Evolutionary conservation across 2,113 vertebrate species (phyloP).

Genomic region (Ptyas mucosa): DNA sequence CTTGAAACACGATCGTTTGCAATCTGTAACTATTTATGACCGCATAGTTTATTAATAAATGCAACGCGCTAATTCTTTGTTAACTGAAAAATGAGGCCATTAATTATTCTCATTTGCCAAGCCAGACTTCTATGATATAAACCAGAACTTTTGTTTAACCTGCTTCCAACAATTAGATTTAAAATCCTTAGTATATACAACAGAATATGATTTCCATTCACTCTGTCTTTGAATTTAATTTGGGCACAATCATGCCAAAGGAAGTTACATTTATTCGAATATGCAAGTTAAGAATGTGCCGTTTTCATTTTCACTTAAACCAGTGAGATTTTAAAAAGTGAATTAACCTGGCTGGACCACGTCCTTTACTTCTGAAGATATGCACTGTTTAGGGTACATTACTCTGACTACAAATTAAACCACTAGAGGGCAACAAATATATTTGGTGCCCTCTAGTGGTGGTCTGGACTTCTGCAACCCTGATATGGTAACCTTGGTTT

Average conservation of each 20-base stretch:
- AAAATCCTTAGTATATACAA: neutral
- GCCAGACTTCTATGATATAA: neutral
- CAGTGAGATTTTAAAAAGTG: neutral
- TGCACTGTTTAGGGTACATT: neutral
- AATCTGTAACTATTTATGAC: slow-evolving; percentile 32
- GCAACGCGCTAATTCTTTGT: slow-evolving; percentile 34
- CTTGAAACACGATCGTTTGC: slow-evolving; percentile 25
- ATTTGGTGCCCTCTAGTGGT: neutral
- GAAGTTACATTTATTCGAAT: neutral
- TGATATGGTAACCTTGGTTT: neutral
- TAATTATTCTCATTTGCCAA: neutral
- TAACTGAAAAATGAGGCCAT: slow-evolving; percentile 39
- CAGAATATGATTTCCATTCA: neutral
- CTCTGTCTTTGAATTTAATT: neutral
- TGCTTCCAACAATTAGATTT: slow-evolving; percentile 7
- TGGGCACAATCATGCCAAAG: neutral
- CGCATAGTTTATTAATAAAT: slow-evolving; percentile 52
- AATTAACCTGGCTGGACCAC: neutral
- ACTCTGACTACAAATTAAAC: neutral
- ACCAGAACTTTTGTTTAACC: neutral
- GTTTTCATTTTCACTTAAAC: neutral
- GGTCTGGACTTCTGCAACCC: neutral
- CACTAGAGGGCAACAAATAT: neutral
- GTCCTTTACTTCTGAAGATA: neutral
- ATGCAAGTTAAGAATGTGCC: neutral